Percentiles rank a stretch among this genome's conserved stretches.
Evolutionary conservation across 2,113 vertebrate species (phyloP).

Genomic region (Megaceryle torquata): DNA sequence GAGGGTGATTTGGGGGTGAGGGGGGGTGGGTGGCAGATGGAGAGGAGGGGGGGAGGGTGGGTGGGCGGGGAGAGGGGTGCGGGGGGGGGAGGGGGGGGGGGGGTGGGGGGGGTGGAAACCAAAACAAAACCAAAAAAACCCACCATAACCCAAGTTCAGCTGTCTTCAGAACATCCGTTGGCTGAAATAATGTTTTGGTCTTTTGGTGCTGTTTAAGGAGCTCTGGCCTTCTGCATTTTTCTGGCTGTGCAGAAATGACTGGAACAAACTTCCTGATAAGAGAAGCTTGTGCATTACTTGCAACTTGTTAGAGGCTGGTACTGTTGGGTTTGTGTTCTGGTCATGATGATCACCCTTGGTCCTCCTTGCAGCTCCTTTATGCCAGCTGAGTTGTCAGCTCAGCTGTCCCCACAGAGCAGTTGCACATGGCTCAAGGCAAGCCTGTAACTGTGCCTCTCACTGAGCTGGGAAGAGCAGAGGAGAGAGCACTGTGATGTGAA

Average conservation of each 20-base stretch:
- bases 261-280: background rate
- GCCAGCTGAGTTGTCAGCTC: background rate
- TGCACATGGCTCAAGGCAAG: rapidly evolving
- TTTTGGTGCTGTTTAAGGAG: background rate
- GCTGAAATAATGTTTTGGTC: background rate
- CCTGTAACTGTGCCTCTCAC: background rate
- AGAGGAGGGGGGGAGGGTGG: too few relatives aligned
- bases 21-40: too few relatives aligned
- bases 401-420: background rate
- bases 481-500: background rate
- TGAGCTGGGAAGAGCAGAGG: background rate
- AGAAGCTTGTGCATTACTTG: background rate
- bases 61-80: too few relatives aligned
- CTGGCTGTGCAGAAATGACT: background rate
- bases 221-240: background rate
- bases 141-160: background rate
- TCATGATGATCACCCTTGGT: background rate
- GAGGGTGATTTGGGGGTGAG: too few relatives aligned
- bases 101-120: too few relatives aligned
- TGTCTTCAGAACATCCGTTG: background rate
- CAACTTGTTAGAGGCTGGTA: background rate
- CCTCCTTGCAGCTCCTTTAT: background rate
- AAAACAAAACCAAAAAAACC: too few relatives aligned
- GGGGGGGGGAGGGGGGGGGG: too few relatives aligned
- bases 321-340: background rate